Conservation (phyloP, 2,113 vertebrate species). For the Notarius quadriscutis region DNA sequence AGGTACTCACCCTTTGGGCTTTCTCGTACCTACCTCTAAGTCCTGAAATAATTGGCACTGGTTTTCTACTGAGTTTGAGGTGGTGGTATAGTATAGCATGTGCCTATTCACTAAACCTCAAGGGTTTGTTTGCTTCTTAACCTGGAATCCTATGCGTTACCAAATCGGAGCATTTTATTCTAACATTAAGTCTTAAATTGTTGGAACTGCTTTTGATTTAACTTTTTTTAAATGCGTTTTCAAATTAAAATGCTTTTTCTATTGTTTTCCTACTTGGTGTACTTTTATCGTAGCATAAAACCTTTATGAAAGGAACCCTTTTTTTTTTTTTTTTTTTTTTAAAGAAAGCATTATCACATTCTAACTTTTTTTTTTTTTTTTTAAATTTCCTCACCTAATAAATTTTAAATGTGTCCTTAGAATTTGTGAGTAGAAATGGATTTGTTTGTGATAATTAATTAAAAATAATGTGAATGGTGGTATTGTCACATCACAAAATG, state of each 20-base stretch:
- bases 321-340: not conserved
- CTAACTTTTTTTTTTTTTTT: not conserved
- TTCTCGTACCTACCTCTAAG: constrained; percentile 71
- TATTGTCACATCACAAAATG: not conserved
- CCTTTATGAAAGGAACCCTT: not conserved
- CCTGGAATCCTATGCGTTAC: constrained; percentile 12
- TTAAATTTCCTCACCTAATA: not conserved
- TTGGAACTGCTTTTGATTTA: not conserved
- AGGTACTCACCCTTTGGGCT: constrained; percentile 64
- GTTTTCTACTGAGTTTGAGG: constrained; percentile 45
- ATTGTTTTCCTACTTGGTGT: not conserved
- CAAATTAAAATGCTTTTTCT: not conserved
- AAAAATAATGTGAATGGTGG: constrained; percentile 7
- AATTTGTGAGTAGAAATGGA: constrained; percentile 3
- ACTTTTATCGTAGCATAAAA: not conserved
- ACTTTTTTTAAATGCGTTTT: not conserved
- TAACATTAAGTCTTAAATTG: not conserved
- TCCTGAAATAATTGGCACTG: constrained; percentile 57
- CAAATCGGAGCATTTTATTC: constrained; percentile 7
- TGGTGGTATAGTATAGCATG: not conserved
- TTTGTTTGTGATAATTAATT: constrained; percentile 3
- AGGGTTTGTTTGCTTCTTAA: constrained; percentile 6
- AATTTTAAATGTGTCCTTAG: constrained; percentile 31
- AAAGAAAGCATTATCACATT: not conserved
- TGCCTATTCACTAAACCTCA: constrained; percentile 4